Percentiles rank a stretch among this genome's conserved stretches.
Conservation (phyloP, 2,797 vertebrate genomes). For the Cynopterus sphinx region DNA sequence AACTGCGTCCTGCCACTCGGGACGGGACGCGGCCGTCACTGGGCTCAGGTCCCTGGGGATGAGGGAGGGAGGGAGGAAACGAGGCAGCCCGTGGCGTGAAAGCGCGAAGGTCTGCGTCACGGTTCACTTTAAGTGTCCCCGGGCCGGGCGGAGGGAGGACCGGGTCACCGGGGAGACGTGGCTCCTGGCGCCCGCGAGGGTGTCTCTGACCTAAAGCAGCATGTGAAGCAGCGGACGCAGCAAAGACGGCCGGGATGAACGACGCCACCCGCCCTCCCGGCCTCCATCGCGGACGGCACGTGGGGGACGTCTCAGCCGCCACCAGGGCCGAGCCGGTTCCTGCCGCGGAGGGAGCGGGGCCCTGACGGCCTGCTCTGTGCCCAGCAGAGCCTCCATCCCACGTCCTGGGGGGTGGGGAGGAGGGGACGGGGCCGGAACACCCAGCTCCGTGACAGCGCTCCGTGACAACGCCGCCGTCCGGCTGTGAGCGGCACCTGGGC, state of each 20-base stretch:
- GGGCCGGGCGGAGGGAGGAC: not conserved
- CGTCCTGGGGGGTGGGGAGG: too few relatives aligned
- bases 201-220: not conserved
- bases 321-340: not conserved
- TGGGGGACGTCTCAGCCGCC: not conserved
- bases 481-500: too few relatives aligned
- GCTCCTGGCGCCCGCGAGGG: too few relatives aligned
- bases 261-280: rapidly evolving
- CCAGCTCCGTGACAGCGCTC: not conserved
- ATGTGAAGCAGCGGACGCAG: not conserved
- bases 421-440: not conserved
- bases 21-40: not conserved
- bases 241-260: not conserved
- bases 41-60: too few relatives aligned
- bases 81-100: not conserved
- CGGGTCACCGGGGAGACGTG: rapidly evolving
- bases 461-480: rapidly evolving
- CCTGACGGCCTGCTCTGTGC: not conserved
- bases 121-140: not conserved
- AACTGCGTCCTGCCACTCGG: not conserved
- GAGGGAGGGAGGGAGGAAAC: not conserved
- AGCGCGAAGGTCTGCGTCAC: not conserved
- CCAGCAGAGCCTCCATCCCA: too few relatives aligned
- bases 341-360: too few relatives aligned
- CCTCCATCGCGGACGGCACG: too few relatives aligned